Percentiles rank a stretch among this genome's conserved stretches.
phyloP scores from a whole-genome alignment of 1,140 invertebrate genomes.

The Drosophila navojoa region DNA sequence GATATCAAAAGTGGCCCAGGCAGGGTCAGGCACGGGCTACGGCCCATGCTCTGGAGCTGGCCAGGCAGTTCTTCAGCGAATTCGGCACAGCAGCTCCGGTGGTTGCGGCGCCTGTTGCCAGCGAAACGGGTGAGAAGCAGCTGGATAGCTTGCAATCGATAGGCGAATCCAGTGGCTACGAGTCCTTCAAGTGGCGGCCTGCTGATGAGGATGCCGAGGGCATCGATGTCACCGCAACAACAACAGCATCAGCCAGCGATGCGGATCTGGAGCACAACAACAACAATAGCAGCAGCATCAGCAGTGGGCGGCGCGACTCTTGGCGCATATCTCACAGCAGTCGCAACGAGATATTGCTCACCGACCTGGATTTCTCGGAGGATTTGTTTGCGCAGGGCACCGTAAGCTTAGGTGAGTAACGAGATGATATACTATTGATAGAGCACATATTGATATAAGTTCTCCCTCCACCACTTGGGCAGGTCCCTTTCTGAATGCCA shows the following conservation, averaged over 20 bases:
- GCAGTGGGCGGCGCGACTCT: constrained; percentile 52
- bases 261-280: constrained; percentile 61
- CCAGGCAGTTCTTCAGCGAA: constrained; percentile 78
- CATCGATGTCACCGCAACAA: constrained; percentile 36
- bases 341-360: constrained; percentile 69
- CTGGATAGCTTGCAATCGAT: constrained; percentile 88
- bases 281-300: constrained; percentile 47
- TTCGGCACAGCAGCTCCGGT: constrained; percentile 44
- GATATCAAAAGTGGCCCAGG: constrained; percentile 79
- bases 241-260: constrained; percentile 26
- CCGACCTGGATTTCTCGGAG: constrained; percentile 84
- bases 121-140: constrained; percentile 76
- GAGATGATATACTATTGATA: neutral
- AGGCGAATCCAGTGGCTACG: constrained; percentile 93
- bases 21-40: constrained; percentile 57
- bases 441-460: neutral
- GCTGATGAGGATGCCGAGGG: constrained; percentile 84
- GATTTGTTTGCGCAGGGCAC: constrained; percentile 84
- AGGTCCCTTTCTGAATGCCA: constrained; percentile 93
- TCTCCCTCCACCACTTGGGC: neutral
- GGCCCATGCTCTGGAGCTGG: constrained; percentile 72
- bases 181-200: constrained; percentile 90
- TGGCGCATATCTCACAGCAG: constrained; percentile 84
- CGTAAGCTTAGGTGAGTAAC: constrained; percentile 76
- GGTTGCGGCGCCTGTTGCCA: neutral